Evolutionary conservation across 1,140 invertebrate genomes (phyloP).

Genomic region (Drosophila sp.): DNA sequence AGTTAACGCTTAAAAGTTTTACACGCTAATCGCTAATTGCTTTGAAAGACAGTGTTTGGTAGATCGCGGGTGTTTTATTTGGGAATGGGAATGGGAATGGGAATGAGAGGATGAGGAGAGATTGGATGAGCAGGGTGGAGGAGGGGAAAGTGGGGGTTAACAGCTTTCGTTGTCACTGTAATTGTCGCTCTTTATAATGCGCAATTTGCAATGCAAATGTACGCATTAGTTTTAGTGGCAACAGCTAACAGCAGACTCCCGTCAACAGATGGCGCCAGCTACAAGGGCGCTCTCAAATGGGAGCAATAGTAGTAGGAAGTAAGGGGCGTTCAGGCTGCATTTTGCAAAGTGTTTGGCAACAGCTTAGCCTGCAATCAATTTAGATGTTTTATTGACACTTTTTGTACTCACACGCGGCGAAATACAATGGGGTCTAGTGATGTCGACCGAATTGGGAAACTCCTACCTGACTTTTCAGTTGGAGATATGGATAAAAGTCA

Average conservation of each 20-base stretch:
- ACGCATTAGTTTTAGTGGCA: constrained; percentile 71
- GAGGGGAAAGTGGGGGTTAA: no score
- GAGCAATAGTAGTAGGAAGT: neutral
- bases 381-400: constrained; percentile 79
- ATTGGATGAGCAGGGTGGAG: neutral
- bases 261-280: constrained; percentile 50
- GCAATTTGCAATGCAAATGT: constrained; percentile 83
- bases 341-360: constrained; percentile 67
- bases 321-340: constrained; percentile 7
- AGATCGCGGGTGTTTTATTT: neutral
- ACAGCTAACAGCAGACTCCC: constrained; percentile 34
- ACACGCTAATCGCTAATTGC: constrained; percentile 78
- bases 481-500: neutral
- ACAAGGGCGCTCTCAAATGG: neutral
- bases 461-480: neutral
- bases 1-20: constrained; percentile 70
- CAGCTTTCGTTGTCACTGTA: constrained; percentile 49
- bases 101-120: no score
- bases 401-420: constrained; percentile 34
- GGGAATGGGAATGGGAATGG: no score
- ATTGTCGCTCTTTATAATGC: constrained; percentile 79
- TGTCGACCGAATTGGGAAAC: neutral
- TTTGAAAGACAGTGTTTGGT: constrained; percentile 63
- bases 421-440: neutral
- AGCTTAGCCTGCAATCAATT: constrained; percentile 81